These are phyloP conservation scores for Isoperla grammatica DNA, from an alignment of 2,888 invertebrate species.

Conservation along the genomic window DNA sequence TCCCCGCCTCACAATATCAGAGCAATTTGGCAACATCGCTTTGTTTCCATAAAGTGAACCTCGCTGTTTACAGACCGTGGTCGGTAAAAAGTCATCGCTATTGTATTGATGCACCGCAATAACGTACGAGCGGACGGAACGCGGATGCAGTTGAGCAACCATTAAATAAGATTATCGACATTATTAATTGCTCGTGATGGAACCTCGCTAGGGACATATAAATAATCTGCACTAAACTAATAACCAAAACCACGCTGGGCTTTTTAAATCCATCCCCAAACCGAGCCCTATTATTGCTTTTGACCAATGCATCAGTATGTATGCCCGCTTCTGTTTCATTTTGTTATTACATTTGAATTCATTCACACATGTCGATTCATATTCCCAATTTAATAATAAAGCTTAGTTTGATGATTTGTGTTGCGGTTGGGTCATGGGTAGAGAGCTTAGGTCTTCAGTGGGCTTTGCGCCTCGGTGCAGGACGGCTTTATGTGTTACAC, in stretches of 20 bases:
- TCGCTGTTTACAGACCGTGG: constrained; percentile 10
- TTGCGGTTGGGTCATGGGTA: too few relatives aligned
- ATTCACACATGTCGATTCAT: too few relatives aligned
- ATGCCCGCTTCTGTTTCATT: too few relatives aligned
- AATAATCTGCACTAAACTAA: constrained; percentile 20
- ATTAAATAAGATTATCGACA: constrained; percentile 29
- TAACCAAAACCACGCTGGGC: not conserved
- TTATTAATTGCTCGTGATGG: constrained; percentile 28
- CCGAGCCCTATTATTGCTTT: constrained; percentile 13
- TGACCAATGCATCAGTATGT: too few relatives aligned
- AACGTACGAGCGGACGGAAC: too few relatives aligned
- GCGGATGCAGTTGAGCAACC: constrained; percentile 23
- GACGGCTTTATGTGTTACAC: too few relatives aligned
- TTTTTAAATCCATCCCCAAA: not conserved
- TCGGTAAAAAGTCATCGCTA: constrained; percentile 22
- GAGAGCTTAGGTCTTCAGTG: too few relatives aligned
- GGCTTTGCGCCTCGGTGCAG: too few relatives aligned
- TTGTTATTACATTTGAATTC: too few relatives aligned
- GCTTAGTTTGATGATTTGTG: too few relatives aligned
- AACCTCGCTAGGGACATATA: constrained; percentile 24
- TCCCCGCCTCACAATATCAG: not conserved
- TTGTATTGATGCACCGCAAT: not conserved
- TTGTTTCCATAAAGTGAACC: constrained; percentile 24
- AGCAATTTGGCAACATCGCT: constrained; percentile 3
- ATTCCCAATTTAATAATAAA: too few relatives aligned